Percentiles rank a stretch among this genome's conserved stretches.
Conservation (phyloP, 1,140 invertebrate species). For the Lithobius niger region DNA sequence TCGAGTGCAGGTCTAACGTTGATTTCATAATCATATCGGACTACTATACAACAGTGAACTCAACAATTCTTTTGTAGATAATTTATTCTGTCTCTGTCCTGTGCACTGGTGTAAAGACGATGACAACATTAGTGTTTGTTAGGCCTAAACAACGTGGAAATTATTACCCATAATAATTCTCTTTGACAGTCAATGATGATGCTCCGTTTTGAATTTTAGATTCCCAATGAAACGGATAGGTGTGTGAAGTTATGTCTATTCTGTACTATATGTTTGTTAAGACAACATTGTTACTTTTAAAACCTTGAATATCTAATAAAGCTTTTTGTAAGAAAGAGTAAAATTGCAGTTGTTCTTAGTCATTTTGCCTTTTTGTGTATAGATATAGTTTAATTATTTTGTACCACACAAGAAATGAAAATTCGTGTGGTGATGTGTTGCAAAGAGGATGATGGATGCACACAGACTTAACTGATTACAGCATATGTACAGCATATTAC, state of each 20-base stretch:
- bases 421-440: too few relatives aligned
- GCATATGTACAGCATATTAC: too few relatives aligned
- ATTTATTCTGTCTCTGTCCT: background rate
- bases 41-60: background rate
- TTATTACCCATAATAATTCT: background rate
- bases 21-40: background rate
- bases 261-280: conserved; percentile 8
- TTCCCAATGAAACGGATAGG: background rate
- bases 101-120: background rate
- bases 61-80: background rate
- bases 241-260: conserved; percentile 1
- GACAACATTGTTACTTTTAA: conserved; percentile 4
- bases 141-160: background rate
- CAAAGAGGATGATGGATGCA: too few relatives aligned
- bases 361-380: too few relatives aligned
- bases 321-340: conserved; percentile 1
- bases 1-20: background rate
- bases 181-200: background rate
- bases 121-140: background rate
- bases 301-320: conserved; percentile 7
- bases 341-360: too few relatives aligned
- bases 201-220: background rate
- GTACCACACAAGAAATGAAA: too few relatives aligned
- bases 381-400: too few relatives aligned
- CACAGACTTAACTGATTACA: too few relatives aligned